phyloP scores from a whole-genome alignment of 2,113 vertebrate genomes.

The Tachycineta bicolor region DNA sequence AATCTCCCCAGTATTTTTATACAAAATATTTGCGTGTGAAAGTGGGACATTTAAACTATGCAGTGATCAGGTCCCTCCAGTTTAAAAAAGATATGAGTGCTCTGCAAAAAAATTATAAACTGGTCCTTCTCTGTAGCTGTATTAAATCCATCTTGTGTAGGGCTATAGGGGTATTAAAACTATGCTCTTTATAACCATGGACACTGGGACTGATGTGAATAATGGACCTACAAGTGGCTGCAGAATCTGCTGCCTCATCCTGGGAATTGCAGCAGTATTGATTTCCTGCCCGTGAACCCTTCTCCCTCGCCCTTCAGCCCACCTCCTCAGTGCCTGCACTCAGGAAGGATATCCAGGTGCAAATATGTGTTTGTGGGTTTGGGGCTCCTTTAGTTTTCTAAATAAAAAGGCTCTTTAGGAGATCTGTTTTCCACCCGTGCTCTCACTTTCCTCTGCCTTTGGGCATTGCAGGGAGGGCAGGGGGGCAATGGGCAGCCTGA shows the following conservation, averaged over 20 bases:
- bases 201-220: background rate
- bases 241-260: conserved; percentile 36
- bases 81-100: background rate
- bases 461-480: background rate
- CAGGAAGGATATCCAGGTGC: background rate
- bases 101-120: background rate
- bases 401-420: background rate
- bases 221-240: background rate
- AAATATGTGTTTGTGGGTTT: background rate
- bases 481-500: background rate
- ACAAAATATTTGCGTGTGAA: background rate
- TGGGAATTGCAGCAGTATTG: conserved; percentile 1
- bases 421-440: background rate
- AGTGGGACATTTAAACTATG: background rate
- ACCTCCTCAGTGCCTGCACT: background rate
- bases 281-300: conserved; percentile 29
- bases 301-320: background rate
- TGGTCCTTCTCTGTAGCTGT: background rate
- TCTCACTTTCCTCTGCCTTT: background rate
- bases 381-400: background rate
- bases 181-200: background rate
- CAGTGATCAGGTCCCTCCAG: background rate
- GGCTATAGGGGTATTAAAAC: background rate
- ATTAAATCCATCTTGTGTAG: background rate
- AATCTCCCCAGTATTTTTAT: background rate